Evolutionary conservation across 2,888 invertebrate species (phyloP).

Genomic region (Andrena trimmerana): DNA sequence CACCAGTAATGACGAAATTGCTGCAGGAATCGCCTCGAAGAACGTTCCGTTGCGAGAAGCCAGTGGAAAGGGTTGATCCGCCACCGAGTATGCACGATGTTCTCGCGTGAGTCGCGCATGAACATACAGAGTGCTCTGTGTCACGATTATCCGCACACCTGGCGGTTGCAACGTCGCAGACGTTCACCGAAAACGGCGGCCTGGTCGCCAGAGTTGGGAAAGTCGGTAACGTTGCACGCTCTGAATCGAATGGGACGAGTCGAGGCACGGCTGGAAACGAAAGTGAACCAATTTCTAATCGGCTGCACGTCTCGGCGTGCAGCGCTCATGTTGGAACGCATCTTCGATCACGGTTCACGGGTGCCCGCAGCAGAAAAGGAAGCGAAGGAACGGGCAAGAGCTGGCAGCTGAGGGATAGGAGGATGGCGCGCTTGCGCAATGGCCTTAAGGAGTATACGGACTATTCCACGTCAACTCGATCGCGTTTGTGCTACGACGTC

Average conservation of each 20-base stretch:
- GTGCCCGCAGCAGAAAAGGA: conserved; percentile 23
- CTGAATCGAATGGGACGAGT: conserved; percentile 34
- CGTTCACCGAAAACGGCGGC: conserved; percentile 39
- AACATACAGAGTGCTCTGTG: background rate
- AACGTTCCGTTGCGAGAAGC: too few relatives aligned
- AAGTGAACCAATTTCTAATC: conserved; percentile 71
- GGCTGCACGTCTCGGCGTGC: conserved; percentile 46
- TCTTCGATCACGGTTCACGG: conserved; percentile 58
- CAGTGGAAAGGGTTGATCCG: too few relatives aligned
- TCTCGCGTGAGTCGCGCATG: too few relatives aligned
- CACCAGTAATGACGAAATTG: too few relatives aligned
- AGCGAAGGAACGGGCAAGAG: background rate
- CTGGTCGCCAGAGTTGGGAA: conserved; percentile 36
- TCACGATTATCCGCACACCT: background rate
- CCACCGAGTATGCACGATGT: too few relatives aligned
- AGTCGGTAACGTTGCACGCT: conserved; percentile 41
- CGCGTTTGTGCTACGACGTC: too few relatives aligned
- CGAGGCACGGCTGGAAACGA: conserved; percentile 48
- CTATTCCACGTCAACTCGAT: too few relatives aligned
- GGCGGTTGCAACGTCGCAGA: background rate
- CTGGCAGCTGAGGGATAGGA: background rate
- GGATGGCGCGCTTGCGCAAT: conserved; percentile 15
- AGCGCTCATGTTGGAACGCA: conserved; percentile 39
- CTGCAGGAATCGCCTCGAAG: too few relatives aligned
- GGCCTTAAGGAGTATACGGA: conserved; percentile 6